phyloP scores from a whole-genome alignment of 2,113 vertebrate species.

The Jaculus jaculus region DNA sequence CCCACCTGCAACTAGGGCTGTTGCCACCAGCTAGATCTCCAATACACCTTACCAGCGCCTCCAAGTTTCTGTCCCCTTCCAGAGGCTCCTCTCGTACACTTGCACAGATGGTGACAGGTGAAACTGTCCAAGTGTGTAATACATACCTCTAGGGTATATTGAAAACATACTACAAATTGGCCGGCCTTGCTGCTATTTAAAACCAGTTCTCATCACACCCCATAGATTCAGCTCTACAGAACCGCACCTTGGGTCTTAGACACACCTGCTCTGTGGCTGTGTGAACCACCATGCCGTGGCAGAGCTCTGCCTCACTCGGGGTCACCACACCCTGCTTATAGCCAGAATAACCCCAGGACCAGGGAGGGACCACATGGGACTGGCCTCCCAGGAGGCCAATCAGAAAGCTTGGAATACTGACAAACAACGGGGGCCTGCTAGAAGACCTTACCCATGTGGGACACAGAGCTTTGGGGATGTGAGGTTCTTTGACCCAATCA shows the following conservation, averaged over 20 bases:
- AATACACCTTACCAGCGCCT: background rate
- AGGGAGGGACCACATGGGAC: background rate
- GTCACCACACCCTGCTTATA: no score
- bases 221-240: constrained; percentile 61
- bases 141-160: constrained; percentile 25
- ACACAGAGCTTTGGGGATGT: background rate
- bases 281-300: fast-evolving
- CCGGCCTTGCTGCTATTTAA: constrained; percentile 54
- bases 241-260: constrained; percentile 1
- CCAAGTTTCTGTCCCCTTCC: background rate
- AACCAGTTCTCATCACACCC: constrained; percentile 48
- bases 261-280: background rate
- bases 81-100: background rate
- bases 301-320: background rate
- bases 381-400: background rate
- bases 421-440: background rate
- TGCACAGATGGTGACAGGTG: background rate
- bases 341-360: no score
- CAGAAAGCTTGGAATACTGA: background rate
- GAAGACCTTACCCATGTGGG: background rate
- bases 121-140: constrained; percentile 28
- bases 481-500: background rate
- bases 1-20: background rate
- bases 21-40: background rate
- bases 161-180: constrained; percentile 40